Evolutionary conservation across 2,888 invertebrate genomes (phyloP).

Genomic region (Liopterus haemorrhoidalis): DNA sequence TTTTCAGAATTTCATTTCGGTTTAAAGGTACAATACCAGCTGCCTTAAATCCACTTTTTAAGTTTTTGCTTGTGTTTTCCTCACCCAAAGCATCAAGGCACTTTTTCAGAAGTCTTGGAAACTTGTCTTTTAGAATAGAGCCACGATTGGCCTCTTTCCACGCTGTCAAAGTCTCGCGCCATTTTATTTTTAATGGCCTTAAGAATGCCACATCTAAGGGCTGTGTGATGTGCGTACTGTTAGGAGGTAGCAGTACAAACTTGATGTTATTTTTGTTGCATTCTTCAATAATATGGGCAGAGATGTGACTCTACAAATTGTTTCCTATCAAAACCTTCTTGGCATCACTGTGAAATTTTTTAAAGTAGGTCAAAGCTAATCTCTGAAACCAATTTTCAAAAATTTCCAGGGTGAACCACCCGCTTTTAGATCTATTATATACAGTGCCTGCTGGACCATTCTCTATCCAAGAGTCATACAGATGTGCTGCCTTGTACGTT

Average conservation of each 20-base stretch:
- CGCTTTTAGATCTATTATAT: conserved; percentile 41
- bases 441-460: conserved; percentile 39
- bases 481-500: conserved; percentile 41
- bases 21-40: no score
- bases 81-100: no score
- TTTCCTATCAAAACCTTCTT: conserved; percentile 40
- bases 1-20: no score
- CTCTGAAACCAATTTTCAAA: conserved; percentile 39
- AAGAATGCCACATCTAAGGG: conserved; percentile 37
- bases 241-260: conserved; percentile 36
- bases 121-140: conserved; percentile 24
- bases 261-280: conserved; percentile 36
- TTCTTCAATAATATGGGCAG: conserved; percentile 30
- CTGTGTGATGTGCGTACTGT: conserved; percentile 35
- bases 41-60: no score
- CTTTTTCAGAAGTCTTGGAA: conserved; percentile 25
- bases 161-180: conserved; percentile 31
- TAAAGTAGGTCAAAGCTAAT: conserved; percentile 25
- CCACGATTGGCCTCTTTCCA: conserved; percentile 32
- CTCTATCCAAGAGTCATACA: conserved; percentile 42
- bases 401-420: conserved; percentile 39
- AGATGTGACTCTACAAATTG: conserved; percentile 38
- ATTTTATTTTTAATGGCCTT: conserved; percentile 32
- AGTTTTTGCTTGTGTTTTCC: no score
- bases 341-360: no score